Conservation (phyloP, 2,888 invertebrate genomes). For the Myathropa florea region DNA sequence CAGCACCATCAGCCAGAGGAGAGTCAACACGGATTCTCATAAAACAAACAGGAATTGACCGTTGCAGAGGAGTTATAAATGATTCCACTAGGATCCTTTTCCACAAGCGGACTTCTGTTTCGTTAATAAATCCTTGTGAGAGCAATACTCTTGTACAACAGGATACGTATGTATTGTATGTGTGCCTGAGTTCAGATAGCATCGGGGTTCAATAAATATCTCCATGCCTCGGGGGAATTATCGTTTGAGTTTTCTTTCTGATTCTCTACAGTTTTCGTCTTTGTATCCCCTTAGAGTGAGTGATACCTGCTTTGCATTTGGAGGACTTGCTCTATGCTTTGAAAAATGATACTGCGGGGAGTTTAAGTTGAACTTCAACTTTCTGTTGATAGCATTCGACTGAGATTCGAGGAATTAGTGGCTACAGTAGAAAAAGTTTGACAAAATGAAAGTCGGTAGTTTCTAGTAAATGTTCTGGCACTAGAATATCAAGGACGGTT, state of each 20-base stretch:
- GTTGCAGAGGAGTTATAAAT: conserved; percentile 25
- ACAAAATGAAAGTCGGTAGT: too few species aligned
- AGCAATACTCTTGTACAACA: neutral
- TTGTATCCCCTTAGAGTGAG: neutral
- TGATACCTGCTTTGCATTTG: neutral
- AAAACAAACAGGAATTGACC: conserved; percentile 32
- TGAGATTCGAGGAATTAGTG: too few species aligned
- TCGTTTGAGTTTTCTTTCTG: neutral
- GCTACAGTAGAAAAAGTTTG: too few species aligned
- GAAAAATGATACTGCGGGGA: too few species aligned
- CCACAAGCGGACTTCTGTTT: neutral
- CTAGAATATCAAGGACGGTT: too few species aligned
- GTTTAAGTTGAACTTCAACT: too few species aligned
- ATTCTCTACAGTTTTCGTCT: neutral
- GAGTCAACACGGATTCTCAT: neutral
- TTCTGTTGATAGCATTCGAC: too few species aligned
- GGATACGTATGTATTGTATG: neutral
- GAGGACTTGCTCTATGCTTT: too few species aligned
- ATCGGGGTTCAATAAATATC: conserved; percentile 18
- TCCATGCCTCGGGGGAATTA: neutral
- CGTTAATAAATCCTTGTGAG: conserved; percentile 43
- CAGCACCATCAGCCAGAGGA: neutral
- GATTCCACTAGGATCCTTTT: conserved; percentile 20
- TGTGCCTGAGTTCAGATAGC: neutral
- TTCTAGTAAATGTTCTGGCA: too few species aligned